Evolutionary conservation across 2,888 invertebrate species (phyloP), one percentile per base, ranked within the genome.

Genomic region (Latheticus oryzae): DNA sequence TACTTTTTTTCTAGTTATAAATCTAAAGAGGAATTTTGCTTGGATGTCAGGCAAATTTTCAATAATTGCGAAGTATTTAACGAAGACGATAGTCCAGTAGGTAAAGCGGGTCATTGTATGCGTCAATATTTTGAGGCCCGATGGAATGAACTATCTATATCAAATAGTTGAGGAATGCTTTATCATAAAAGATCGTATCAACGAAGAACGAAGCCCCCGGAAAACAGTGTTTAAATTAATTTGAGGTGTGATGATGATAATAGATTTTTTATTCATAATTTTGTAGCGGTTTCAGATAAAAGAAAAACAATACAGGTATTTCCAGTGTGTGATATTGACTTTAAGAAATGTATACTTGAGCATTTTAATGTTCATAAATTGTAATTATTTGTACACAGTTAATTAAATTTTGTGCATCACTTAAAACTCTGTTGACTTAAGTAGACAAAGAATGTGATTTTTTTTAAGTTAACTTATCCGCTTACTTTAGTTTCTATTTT

Each of bases 11-110:
- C 60, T 81, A 97, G 97, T 65, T 98, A 98, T 82, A 96, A 95
- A 81, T 87, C 88, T 61, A 88, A 90, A 61, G 95, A 94, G 62
- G 96, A 97, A 66, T 98, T 97, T 81, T 91, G 93, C 57, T 83
- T 87, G 1, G 97, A 98, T 81, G 91, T 95, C 11, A 86, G 95
- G 4, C 89, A 95, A 66, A 96, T 98, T 73, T 97, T 98, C 82
- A 91, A 93, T 80, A 98, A 98, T 81, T 98, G 98, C 79, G 95
- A 96, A 78, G 92, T 93, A 48, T 98, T 97, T 82, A 98, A 98
- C 79, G 97, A 98, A 78, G 98, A 98, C 78, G 95, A 97, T 80
- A 96, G 96, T 67, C 95, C 96, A 0, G 97, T 98, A 30, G 98
- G 97, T 1, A 91, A 95, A 73, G 97, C 97, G 7, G 97, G 97